Evolutionary conservation across 2,797 vertebrate species (phyloP).

Genomic region (Carcharodon carcharias): DNA sequence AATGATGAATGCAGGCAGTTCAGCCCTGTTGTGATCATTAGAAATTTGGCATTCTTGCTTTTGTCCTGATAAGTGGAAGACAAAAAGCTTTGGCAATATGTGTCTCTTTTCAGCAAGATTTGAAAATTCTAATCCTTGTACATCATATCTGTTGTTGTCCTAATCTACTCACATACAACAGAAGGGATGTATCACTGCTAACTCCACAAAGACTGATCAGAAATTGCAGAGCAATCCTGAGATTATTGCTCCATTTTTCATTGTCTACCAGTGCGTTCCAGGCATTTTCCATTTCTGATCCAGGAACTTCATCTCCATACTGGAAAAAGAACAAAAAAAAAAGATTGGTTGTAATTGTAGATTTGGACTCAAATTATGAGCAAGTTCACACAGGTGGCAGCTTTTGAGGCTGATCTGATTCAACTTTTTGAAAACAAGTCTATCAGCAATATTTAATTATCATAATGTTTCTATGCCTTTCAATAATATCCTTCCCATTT

Average conservation of each 20-base stretch:
- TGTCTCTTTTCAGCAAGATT: not conserved
- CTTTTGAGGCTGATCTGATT: not conserved
- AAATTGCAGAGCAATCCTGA: slow-evolving; percentile 88
- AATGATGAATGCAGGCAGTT: not conserved
- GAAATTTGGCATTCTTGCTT: not conserved
- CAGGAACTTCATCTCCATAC: slow-evolving; percentile 96
- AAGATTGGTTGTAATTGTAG: not conserved
- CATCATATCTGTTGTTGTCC: not conserved
- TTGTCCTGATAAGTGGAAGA: not conserved
- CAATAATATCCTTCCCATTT: not conserved
- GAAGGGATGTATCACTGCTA: slow-evolving; percentile 88
- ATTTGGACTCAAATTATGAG: not conserved
- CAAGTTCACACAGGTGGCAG: not conserved
- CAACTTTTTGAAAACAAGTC: not conserved
- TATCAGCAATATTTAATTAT: not conserved
- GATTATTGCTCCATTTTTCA: slow-evolving; percentile 95
- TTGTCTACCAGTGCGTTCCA: slow-evolving; percentile 96
- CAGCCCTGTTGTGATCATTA: not conserved
- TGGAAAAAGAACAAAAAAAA: slow-evolving; percentile 46
- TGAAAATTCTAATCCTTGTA: not conserved
- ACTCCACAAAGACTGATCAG: slow-evolving; percentile 95
- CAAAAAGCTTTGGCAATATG: not conserved
- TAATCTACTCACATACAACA: slow-evolving; percentile 77
- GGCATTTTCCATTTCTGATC: slow-evolving; percentile 92
- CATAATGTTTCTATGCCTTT: not conserved